Conservation (phyloP, 2,888 invertebrate genomes). For the Ectemnius lituratus region DNA sequence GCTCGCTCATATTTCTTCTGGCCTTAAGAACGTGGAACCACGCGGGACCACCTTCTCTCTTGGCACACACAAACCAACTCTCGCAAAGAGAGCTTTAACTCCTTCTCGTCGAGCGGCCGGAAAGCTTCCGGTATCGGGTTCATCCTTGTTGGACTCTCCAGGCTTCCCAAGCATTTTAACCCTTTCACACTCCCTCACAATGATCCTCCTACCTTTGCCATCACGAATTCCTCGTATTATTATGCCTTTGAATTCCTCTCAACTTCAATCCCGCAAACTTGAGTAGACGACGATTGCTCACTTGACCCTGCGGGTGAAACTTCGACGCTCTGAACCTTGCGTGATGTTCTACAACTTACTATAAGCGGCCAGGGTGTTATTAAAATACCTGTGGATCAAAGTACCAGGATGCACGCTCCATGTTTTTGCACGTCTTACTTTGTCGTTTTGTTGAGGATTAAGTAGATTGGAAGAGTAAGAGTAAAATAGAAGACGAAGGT, state of each 20-base stretch:
- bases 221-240: background rate
- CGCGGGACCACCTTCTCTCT: constrained; percentile 60
- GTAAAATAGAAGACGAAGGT: no score
- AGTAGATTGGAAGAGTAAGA: background rate
- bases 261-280: no score
- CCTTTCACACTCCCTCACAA: background rate
- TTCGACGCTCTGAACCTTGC: no score
- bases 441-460: background rate
- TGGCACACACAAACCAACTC: background rate
- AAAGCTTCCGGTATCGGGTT: constrained; percentile 53
- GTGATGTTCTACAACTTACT: no score
- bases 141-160: constrained; percentile 14
- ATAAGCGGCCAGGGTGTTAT: no score
- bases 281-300: no score
- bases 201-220: background rate
- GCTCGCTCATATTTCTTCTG: constrained; percentile 72
- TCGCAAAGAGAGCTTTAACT: constrained; percentile 34
- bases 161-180: background rate
- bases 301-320: no score
- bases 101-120: constrained; percentile 44
- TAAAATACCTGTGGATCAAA: no score
- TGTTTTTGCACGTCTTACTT: no score
- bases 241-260: background rate
- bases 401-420: no score
- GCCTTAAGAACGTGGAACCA: constrained; percentile 60